Evolutionary conservation across 2,888 invertebrate genomes (phyloP).

Genomic region (Euplexia lucipara): DNA sequence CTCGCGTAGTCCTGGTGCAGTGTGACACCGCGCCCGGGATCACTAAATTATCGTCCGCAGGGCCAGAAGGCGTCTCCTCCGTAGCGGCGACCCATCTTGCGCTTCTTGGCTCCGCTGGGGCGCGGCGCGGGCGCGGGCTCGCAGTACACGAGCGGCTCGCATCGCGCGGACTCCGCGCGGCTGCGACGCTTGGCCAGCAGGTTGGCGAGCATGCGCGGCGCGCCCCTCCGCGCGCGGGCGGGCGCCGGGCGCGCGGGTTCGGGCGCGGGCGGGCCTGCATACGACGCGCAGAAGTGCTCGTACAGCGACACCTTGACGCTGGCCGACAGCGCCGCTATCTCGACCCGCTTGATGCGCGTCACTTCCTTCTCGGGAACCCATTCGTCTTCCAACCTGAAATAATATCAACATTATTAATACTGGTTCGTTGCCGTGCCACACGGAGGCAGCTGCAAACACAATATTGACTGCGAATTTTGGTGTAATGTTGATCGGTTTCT

Average conservation of each 20-base stretch:
- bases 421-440: slow-evolving; percentile 76
- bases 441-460: slow-evolving; percentile 87
- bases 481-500: slow-evolving; percentile 62
- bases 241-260: slow-evolving; percentile 82
- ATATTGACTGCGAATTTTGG: slow-evolving; percentile 32
- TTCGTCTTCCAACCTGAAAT: slow-evolving; percentile 95
- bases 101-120: slow-evolving; percentile 83
- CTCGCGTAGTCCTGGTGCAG: not conserved
- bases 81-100: slow-evolving; percentile 84
- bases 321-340: slow-evolving; percentile 88
- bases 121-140: slow-evolving; percentile 78
- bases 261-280: slow-evolving; percentile 76
- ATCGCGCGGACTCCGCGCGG: slow-evolving; percentile 56
- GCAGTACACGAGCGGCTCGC: slow-evolving; percentile 63
- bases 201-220: slow-evolving; percentile 58
- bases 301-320: slow-evolving; percentile 88
- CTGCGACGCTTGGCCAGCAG: slow-evolving; percentile 61
- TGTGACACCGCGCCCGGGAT: slow-evolving; percentile 5
- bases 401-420: slow-evolving; percentile 35
- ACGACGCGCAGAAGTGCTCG: slow-evolving; percentile 88
- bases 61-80: slow-evolving; percentile 88
- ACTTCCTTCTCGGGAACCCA: slow-evolving; percentile 95
- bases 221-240: slow-evolving; percentile 34
- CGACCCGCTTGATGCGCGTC: slow-evolving; percentile 91
- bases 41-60: slow-evolving; percentile 82